Evolutionary conservation across 2,797 vertebrate species (phyloP), one percentile per base, ranked within the genome.

Genomic region (Malacoctenus gilli): DNA sequence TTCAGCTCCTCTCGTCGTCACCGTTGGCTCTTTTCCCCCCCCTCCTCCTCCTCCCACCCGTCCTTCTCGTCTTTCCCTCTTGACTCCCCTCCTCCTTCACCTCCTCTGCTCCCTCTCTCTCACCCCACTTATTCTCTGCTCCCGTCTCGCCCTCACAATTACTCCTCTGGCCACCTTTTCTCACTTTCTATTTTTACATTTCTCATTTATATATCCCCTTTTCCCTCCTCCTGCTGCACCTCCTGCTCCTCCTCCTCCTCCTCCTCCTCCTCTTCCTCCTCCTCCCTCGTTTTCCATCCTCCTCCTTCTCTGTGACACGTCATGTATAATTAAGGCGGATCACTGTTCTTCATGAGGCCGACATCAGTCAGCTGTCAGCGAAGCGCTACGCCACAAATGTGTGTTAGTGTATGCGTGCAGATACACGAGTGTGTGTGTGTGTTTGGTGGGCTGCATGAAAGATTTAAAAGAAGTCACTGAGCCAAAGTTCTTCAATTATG

Each of bases 251-350:
- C 6, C 36, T 9, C 1, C 16, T 22, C 18, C 39, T 10, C 18
- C 22, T 4, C 18, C 15, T 3, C 31, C 7, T n/a, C n/a, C 32
- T 35, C 38, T 12, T 9, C 28, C 18, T 28, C 6, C 41, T 8
- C 42, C 11, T 11, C 23, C 43, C 55, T 16, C 23, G 8, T 4
- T 39, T 8, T 12, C 28, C 54, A 31, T 16, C 20, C 51, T 18
- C 49, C 44, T 57, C 35, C 70, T 69, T 82, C 77, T 88, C 79
- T 61, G 80, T 89, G 83, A 85, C 80, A 84, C 53, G 32, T 81
- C 84, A 87, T 92, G 84, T 87, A 87, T 91, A 88, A 91, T 91
- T 91, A 83, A 91, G 43, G 55, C 49, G 50, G 85, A 91, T 91
- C 83, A 82, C 83, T 87, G 80, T 82, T 83, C 85, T 80, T 80